Evolutionary conservation across 1,140 invertebrate genomes (phyloP).

Genomic region (Drosophila asahinai): DNA sequence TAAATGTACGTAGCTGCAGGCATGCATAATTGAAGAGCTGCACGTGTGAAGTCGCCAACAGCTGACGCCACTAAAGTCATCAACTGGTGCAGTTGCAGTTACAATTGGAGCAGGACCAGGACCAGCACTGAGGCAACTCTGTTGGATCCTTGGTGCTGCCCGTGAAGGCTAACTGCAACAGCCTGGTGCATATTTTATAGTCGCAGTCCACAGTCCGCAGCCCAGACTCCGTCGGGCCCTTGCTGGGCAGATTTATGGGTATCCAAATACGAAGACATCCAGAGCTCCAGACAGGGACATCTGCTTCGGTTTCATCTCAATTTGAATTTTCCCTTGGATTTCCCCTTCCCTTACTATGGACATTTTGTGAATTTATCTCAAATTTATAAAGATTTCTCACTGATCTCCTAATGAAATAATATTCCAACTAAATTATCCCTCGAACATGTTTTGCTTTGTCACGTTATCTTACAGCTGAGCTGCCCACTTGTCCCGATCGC

Average conservation of each 20-base stretch:
- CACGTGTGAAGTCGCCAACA: slow-evolving; percentile 64
- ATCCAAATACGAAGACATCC: slow-evolving; percentile 1
- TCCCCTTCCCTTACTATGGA: too few relatives aligned
- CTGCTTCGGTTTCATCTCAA: neutral
- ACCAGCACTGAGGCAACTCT: slow-evolving; percentile 13
- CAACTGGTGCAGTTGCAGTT: slow-evolving; percentile 38
- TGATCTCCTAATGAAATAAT: too few relatives aligned
- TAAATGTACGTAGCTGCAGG: slow-evolving; percentile 41
- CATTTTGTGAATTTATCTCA: too few relatives aligned
- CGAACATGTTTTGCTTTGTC: rapidly evolving
- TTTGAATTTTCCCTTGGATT: neutral
- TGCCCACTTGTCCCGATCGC: neutral
- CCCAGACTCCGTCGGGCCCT: slow-evolving; percentile 20
- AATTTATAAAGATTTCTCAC: too few relatives aligned
- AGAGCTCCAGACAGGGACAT: slow-evolving; percentile 1
- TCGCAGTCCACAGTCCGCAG: neutral
- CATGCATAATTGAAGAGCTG: slow-evolving; percentile 66
- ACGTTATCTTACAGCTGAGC: neutral
- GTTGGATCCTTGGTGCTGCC: slow-evolving; percentile 5
- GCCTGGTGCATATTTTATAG: slow-evolving; percentile 45
- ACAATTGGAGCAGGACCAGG: neutral
- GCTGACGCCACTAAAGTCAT: slow-evolving; percentile 56
- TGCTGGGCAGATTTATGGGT: slow-evolving; percentile 35
- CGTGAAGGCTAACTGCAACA: slow-evolving; percentile 20
- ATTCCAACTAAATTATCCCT: neutral